A percentile compares a stretch with the other conserved stretches of the same genome.
phyloP scores from a whole-genome alignment of 2,797 vertebrate genomes.

The Acropternis orthonyx region DNA sequence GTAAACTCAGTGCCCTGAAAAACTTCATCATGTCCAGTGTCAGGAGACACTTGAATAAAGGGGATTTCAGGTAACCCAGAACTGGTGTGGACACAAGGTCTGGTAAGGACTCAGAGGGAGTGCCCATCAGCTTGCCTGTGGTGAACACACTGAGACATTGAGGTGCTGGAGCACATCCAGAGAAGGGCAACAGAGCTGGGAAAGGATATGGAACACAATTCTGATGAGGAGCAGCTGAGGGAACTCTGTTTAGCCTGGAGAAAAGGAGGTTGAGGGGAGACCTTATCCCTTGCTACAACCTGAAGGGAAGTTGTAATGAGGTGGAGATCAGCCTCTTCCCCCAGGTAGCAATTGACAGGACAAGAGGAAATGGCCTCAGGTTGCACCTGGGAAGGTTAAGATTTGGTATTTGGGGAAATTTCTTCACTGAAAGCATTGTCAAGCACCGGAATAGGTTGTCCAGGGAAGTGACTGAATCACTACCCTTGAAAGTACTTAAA shows the following conservation, averaged over 20 bases:
- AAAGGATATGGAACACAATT: background rate
- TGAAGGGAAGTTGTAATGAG: background rate
- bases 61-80: background rate
- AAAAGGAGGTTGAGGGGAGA: background rate
- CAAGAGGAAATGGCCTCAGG: background rate
- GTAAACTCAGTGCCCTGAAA: background rate
- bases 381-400: background rate
- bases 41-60: background rate
- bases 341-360: background rate
- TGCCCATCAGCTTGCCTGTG: background rate
- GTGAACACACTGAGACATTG: background rate
- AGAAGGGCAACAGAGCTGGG: background rate
- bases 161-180: background rate
- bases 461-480: background rate
- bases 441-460: background rate
- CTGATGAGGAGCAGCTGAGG: background rate
- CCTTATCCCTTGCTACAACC: background rate
- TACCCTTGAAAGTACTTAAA: background rate
- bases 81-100: background rate
- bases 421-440: background rate
- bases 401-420: background rate
- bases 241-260: background rate
- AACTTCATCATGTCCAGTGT: background rate
- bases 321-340: background rate
- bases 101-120: background rate